These are phyloP conservation scores for Heteromormyrus szaboi DNA, from an alignment of 2,797 vertebrate genomes.

Conservation along the genomic window DNA sequence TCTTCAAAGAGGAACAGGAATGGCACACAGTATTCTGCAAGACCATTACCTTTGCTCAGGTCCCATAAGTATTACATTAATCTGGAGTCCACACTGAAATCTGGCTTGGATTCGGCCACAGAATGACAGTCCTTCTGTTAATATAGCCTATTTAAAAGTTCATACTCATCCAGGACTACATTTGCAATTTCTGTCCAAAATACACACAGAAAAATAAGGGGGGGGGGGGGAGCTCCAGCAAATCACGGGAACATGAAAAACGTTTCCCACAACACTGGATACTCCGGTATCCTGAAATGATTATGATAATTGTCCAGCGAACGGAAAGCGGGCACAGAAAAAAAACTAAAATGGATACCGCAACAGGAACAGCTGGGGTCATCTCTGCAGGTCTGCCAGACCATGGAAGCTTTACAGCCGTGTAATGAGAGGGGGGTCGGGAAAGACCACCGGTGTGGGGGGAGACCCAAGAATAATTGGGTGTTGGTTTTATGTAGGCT, in stretches of 20 bases:
- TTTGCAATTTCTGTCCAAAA: conserved; percentile 1
- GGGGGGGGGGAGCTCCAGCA: conserved; percentile 34
- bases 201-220: conserved; percentile 17
- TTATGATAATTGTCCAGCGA: conserved; percentile 57
- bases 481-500: not conserved
- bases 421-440: not conserved
- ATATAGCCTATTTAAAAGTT: not conserved
- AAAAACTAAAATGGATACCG: conserved; percentile 41
- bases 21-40: not conserved
- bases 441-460: not conserved
- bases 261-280: conserved; percentile 37
- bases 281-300: conserved; percentile 49
- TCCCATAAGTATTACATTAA: not conserved
- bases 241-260: conserved; percentile 46
- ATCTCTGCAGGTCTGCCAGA: conserved; percentile 47
- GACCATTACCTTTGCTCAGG: not conserved
- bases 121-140: not conserved
- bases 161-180: conserved; percentile 20
- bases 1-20: not conserved
- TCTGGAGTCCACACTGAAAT: not conserved
- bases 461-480: not conserved
- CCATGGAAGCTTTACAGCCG: conserved; percentile 50
- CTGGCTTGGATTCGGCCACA: not conserved
- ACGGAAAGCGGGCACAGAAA: conserved; percentile 42
- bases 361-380: conserved; percentile 56